Conservation (phyloP, 2,797 vertebrate species). For the Oreochromis mossambicus region DNA sequence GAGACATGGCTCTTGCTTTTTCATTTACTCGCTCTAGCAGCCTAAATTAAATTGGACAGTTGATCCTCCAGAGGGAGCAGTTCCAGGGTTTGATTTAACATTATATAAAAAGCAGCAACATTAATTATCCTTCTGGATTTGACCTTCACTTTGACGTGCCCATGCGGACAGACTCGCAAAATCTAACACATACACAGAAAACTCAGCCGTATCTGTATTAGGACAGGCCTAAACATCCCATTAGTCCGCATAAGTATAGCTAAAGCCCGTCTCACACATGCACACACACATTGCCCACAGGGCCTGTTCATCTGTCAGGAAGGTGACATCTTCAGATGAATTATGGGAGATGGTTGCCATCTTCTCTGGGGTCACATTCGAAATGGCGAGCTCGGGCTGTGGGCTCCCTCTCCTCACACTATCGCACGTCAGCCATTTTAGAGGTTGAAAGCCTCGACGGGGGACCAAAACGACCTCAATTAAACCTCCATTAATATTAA, state of each 20-base stretch:
- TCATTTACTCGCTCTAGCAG: constrained; percentile 60
- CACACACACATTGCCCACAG: constrained; percentile 30
- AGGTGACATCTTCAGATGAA: constrained; percentile 72
- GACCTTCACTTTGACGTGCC: constrained; percentile 70
- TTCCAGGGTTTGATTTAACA: constrained; percentile 71
- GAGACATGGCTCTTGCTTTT: constrained; percentile 46
- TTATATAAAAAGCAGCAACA: constrained; percentile 62
- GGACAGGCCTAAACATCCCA: neutral
- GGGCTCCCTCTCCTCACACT: constrained; percentile 45
- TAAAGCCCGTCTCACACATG: neutral
- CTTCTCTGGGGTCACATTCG: constrained; percentile 60
- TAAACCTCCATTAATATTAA: constrained; percentile 77
- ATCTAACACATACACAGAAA: neutral
- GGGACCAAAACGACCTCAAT: constrained; percentile 73
- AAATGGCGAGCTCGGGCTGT: constrained; percentile 47
- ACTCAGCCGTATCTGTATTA: neutral
- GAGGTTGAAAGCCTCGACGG: constrained; percentile 69
- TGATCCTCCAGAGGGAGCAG: constrained; percentile 64
- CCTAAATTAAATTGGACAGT: constrained; percentile 69
- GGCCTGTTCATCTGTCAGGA: constrained; percentile 65
- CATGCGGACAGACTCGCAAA: neutral
- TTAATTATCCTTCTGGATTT: constrained; percentile 73
- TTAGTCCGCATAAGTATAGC: constrained; percentile 6
- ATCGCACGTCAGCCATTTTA: constrained; percentile 72
- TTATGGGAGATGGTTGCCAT: constrained; percentile 70